phyloP scores from a whole-genome alignment of 2,888 invertebrate species.

The Conistra vaccinii region DNA sequence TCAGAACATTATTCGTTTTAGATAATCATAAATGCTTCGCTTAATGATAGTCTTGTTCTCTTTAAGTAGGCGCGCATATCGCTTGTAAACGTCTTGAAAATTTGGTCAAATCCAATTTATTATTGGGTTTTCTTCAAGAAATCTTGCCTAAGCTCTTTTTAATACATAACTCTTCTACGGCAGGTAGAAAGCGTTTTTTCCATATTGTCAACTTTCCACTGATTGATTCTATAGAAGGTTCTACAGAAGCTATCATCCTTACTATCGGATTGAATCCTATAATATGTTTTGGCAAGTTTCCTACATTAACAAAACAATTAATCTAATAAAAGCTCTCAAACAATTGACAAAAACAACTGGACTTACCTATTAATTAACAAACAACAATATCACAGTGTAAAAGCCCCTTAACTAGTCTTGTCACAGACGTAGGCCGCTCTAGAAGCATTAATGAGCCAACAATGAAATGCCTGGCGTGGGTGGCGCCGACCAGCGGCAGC shows the following conservation, averaged over 20 bases:
- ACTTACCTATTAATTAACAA: background rate
- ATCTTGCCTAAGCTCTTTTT: background rate
- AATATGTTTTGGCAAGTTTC: background rate
- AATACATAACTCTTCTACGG: background rate
- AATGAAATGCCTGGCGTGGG: slow-evolving; percentile 62
- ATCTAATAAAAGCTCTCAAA: background rate
- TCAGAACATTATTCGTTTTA: background rate
- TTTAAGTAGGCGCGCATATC: background rate
- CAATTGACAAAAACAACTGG: background rate
- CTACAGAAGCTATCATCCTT: background rate
- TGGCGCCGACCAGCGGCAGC: slow-evolving; percentile 4
- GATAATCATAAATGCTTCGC: background rate
- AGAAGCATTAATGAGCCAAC: slow-evolving; percentile 64
- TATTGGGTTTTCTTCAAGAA: background rate
- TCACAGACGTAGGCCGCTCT: slow-evolving; percentile 46
- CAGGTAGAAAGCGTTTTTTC: background rate
- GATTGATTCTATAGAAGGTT: too few relatives aligned
- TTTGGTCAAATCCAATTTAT: background rate
- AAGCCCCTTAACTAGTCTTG: slow-evolving; percentile 32
- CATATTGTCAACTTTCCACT: background rate
- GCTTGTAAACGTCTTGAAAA: background rate
- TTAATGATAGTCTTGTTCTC: background rate
- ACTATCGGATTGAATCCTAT: background rate
- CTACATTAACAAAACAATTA: background rate
- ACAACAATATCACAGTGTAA: slow-evolving; percentile 18